Base-by-base conservation (phyloP, 2,113 vertebrate species). In the Lepus europaeus region DNA sequence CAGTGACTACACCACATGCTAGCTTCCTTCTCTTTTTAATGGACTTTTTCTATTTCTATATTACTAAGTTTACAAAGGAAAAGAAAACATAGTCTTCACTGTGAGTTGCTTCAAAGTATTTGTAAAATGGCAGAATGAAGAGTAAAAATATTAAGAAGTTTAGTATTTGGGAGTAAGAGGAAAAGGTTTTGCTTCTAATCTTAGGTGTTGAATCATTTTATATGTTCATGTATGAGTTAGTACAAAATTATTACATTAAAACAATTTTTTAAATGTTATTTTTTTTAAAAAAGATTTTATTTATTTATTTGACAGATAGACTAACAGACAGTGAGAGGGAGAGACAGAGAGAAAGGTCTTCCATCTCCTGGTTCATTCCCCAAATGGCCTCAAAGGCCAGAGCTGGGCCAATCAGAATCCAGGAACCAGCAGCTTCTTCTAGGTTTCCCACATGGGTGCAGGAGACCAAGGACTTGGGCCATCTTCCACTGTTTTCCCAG, bases 21-120 rank as follows among this genome's bases (percentile, higher is more conserved):
- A 25, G 53, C 53, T 96, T 96, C 86, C 79, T 76, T 78, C 22
- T 92, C 82, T 77, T 85, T 79, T 77, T 31, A 59, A 59, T 59
- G 39, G 39, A 39, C 39, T 39, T 39, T 89, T 89, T 80, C 74
- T 77, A 72, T 87, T 92, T 92, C 68, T 94, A n/a, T 74, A 82
- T 51, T 84, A 86, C 89, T 93, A 93, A 83, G 3, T 2, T 70
- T 91, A 90, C 36, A 85, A 66, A 93, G 61, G 36, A 88, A 85
- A 96, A 86, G 23, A 87, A 94, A 89, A 45, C 66, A 63, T 17
- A 36, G 22, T 16, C 1, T 89, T 80, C 36, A 59, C 59, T 51
- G 56, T 88, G 66, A 80, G 13, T 95, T 72, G 63, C 77, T 78
- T 87, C 78, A 9, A 91, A 69, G 61, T 33, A n/a, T 83, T 84